Conservation (phyloP, 2,113 vertebrate genomes). For the Xerus inauris region DNA sequence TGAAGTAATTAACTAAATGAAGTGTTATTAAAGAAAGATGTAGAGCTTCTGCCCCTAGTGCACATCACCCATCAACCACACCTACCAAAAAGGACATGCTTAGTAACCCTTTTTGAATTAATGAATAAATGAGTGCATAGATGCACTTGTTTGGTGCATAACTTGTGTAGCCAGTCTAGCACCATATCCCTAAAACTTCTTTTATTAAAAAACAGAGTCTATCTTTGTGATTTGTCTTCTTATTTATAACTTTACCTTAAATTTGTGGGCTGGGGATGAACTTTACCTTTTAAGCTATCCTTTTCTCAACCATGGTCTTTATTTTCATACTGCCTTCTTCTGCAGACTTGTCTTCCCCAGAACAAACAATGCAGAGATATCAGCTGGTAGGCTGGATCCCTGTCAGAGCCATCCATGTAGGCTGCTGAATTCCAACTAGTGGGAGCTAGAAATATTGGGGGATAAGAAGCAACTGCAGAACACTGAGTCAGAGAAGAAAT, state of each 20-base stretch:
- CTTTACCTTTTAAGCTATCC: background rate
- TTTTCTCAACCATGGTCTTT: background rate
- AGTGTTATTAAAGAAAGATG: background rate
- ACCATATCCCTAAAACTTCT: background rate
- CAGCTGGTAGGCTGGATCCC: background rate
- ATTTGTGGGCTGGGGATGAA: background rate
- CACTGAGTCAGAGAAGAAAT: background rate
- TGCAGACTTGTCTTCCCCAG: background rate
- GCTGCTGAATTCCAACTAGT: background rate
- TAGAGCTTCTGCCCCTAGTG: background rate
- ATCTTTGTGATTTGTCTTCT: background rate
- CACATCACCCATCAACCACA: background rate
- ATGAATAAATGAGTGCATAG: background rate
- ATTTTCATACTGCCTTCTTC: background rate
- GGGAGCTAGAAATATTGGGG: background rate
- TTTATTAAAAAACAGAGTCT: background rate
- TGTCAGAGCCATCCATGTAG: background rate
- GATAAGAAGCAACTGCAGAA: background rate
- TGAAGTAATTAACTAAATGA: conserved; percentile 41
- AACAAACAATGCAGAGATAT: background rate
- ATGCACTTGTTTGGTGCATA: background rate
- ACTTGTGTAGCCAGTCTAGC: background rate
- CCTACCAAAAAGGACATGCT: background rate
- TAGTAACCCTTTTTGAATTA: background rate
- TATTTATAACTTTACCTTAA: background rate